Conservation (phyloP, 2,888 invertebrate species). For the Listrodromus nycthemerus region DNA sequence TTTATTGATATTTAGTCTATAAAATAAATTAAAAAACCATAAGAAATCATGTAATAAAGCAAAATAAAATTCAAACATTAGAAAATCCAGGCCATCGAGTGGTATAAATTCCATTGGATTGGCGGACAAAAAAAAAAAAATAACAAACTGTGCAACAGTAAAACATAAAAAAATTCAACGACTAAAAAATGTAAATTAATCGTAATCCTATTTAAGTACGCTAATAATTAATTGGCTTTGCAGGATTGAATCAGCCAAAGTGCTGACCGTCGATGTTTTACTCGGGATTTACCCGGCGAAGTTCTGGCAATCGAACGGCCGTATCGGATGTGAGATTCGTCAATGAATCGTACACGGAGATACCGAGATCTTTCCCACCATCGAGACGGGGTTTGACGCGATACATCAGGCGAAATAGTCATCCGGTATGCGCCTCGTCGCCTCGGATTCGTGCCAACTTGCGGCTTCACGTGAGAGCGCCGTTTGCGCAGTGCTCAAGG, state of each 20-base stretch:
- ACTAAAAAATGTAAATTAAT: too few relatives aligned
- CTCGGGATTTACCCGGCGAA: background rate
- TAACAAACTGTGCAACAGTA: too few relatives aligned
- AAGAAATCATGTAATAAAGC: too few relatives aligned
- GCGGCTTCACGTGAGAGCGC: constrained; percentile 51
- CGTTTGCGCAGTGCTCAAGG: constrained; percentile 54
- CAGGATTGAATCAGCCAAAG: background rate
- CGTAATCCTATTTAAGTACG: background rate
- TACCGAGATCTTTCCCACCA: background rate
- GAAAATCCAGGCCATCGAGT: too few relatives aligned
- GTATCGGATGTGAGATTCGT: constrained; percentile 18
- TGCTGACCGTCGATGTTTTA: background rate
- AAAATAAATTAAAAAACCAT: too few relatives aligned
- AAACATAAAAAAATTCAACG: too few relatives aligned
- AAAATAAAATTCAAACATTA: too few relatives aligned
- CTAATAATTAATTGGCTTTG: too few relatives aligned
- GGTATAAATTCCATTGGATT: too few relatives aligned
- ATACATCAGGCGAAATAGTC: background rate
- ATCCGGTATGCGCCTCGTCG: constrained; percentile 55
- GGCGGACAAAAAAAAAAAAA: too few relatives aligned
- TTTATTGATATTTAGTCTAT: too few relatives aligned
- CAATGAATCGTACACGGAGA: background rate
- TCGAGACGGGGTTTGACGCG: constrained; percentile 5
- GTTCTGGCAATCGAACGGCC: background rate
- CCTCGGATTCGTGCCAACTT: constrained; percentile 54